phyloP scores from a whole-genome alignment of 2,113 vertebrate genomes.

The Boleophthalmus pectinirostris region DNA sequence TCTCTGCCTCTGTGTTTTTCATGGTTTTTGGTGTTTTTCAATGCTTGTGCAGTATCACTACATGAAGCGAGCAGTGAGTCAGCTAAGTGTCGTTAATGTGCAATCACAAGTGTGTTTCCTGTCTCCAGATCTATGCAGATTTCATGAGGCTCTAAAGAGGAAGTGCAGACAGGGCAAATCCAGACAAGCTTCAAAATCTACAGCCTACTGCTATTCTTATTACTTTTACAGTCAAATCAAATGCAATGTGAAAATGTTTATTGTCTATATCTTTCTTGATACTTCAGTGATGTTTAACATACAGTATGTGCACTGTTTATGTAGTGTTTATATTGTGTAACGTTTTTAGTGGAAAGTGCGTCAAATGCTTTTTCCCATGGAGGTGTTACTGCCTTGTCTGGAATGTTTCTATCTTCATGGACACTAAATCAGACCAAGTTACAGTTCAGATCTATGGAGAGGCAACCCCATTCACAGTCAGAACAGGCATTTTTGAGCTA shows the following conservation, averaged over 20 bases:
- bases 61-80: constrained; percentile 2
- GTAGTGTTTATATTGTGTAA: too few species aligned
- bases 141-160: constrained; percentile 20
- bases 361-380: too few species aligned
- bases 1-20: constrained; percentile 33
- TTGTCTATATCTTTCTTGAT: too few species aligned
- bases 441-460: too few species aligned
- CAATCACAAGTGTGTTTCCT: constrained; percentile 18
- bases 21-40: constrained; percentile 1
- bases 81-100: constrained; percentile 21
- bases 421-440: too few species aligned
- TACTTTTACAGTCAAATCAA: constrained; percentile 8
- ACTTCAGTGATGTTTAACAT: too few species aligned
- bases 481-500: too few species aligned
- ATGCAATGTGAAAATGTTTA: neutral
- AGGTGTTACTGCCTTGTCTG: too few species aligned
- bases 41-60: constrained; percentile 14
- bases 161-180: constrained; percentile 20
- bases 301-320: too few species aligned
- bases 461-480: too few species aligned
- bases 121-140: constrained; percentile 24
- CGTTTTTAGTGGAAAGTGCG: too few species aligned
- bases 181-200: constrained; percentile 2
- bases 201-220: neutral
- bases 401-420: too few species aligned